Base-by-base conservation (phyloP, 2,113 vertebrate genomes). In the Eidolon helvum region DNA sequence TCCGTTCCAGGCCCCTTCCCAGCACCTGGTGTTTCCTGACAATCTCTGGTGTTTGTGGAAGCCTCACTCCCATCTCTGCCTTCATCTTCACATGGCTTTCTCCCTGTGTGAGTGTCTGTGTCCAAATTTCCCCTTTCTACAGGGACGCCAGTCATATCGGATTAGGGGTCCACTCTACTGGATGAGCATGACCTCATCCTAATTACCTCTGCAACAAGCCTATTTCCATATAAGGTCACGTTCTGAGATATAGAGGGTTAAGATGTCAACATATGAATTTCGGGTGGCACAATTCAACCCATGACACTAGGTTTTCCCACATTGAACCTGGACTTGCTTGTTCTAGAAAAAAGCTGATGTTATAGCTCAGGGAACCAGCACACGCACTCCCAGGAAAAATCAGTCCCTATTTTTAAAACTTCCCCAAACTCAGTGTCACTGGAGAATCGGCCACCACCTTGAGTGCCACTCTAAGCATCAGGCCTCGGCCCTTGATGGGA, bases 61-160 rank as follows among this genome's bases (percentile, higher is more conserved):
- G 7, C 5, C 0, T 15, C 21, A 1, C 4, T 48, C 5, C 0
- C 0, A 4, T 57, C 43, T 57, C 71, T 28, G 71, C 53, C 43
- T 24, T 57, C 45, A 5, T n/a, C 77, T n/a, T 69, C 78, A 18
- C 16, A 0, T 9, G 35, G 45, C 3, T 0, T 0, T 40, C 61
- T 74, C 40, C 26, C 10, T 10, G 1, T 19, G 59, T 33, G 57
- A 24, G 28, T 22, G 48, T 22, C 45, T 33, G 48, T 2, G 53
- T 80, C 10, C 50, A 35, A 7, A 55, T 33, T 22, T 19, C 24
- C 66, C 24, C 35, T 55, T 91, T 74, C 40, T 12, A 5, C 40
- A 26, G 74, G 35, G 38, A n/a, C 2, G 0, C 1, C 33, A n/a
- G 11, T 40, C 16, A 19, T 10, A 3, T 12, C 28, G 22, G 12